phyloP scores from a whole-genome alignment of 2,113 vertebrate genomes.

The Mellivora capensis region DNA sequence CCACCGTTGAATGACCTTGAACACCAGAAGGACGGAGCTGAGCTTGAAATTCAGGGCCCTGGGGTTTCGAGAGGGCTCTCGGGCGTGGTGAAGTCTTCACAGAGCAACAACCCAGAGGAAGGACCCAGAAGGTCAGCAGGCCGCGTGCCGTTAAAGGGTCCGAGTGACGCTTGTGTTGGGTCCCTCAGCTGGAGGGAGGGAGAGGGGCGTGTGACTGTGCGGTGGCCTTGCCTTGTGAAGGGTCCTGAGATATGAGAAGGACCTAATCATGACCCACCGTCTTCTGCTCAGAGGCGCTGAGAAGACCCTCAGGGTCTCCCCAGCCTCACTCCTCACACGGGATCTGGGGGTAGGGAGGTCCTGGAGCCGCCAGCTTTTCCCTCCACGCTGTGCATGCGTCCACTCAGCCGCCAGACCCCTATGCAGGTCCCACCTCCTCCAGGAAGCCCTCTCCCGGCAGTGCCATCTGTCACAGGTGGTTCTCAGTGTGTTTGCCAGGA shows the following conservation, averaged over 20 bases:
- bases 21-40: not conserved
- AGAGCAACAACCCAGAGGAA: not conserved
- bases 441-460: not conserved
- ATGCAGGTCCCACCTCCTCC: not conserved
- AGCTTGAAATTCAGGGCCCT: not conserved
- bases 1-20: not conserved
- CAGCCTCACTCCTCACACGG: not conserved
- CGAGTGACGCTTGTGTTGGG: fast-evolving
- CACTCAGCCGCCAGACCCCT: not conserved
- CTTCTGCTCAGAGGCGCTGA: not conserved
- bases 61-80: conserved; percentile 11
- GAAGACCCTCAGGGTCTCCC: fast-evolving
- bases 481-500: fast-evolving
- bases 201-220: fast-evolving
- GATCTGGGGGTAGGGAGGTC: not conserved
- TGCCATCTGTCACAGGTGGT: too few species aligned
- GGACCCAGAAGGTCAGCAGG: fast-evolving
- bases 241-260: not conserved
- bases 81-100: not conserved
- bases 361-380: not conserved
- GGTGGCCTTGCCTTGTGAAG: fast-evolving
- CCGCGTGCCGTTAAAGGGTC: fast-evolving
- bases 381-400: not conserved
- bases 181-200: not conserved
- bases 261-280: fast-evolving